Evolutionary conservation across 1,140 invertebrate genomes (phyloP), one percentile per base, ranked within the genome.

Genomic region (Antheraea mylitta): DNA sequence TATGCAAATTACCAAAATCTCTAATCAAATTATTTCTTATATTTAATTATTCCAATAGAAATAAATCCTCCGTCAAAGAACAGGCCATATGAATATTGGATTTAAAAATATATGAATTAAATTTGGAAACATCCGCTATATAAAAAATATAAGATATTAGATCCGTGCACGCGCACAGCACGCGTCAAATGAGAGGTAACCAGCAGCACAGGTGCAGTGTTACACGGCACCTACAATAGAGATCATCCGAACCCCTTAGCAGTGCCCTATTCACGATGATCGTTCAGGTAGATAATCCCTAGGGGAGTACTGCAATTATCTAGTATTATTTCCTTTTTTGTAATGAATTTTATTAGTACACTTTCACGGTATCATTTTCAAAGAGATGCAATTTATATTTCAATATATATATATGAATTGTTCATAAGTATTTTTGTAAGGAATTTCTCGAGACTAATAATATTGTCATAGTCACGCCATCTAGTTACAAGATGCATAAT

Each of bases 241-340:
- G 69, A 77, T 74, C 59, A 78, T 78, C 66, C 65, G 62, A 63
- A 67, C 73, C 75, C 78, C 71, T 76, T 69, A 58, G 70, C 66
- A 70, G 58, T 65, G 64, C 74, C 62, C 63, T 67, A 86, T 81
- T 86, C 70, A 79, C 72, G 65, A 73, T 75, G 74, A 80, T 69
- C 86, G 73, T 69, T 84, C 89, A 91, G 86, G 86, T 91, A 83
- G 79, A 86, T 91, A 86, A 91, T 91, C 85, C 79, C 67, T 69
- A 74, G 79, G 83, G 86, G 82, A 79, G 80, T 73, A 69, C 65
- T 10, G 78, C 82, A 86, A 89, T 89, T 88, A 88, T 84, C 78
- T 75, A 66, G 71, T 80, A 81, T 86, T 87, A 85, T 76, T 77
- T 77, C 58, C 64, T 81, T 81, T 61, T 61, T 30, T 61, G 11